Conservation (phyloP, 53 echinoderm and acorn worm genomes). For the Hippasteria phrygiana region DNA sequence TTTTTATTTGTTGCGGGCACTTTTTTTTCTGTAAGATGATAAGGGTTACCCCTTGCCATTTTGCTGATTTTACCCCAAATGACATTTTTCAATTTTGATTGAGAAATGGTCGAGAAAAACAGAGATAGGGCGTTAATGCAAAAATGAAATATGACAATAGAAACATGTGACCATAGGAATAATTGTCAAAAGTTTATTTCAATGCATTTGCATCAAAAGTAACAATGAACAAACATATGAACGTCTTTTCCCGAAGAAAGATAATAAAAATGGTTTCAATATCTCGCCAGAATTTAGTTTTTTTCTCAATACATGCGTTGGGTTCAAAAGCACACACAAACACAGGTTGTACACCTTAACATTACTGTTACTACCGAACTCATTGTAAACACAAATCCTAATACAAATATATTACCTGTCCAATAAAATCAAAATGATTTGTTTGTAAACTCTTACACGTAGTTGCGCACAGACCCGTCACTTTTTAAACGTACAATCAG, state of each 20-base stretch:
- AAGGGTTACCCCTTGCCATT: too few species aligned
- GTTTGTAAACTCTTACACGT: neutral
- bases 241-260: neutral
- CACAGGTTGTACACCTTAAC: neutral
- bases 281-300: conserved; percentile 5
- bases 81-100: too few species aligned
- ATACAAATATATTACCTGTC: neutral
- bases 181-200: conserved; percentile 56
- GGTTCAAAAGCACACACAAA: conserved; percentile 20
- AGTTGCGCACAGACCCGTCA: neutral
- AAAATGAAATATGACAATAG: too few species aligned
- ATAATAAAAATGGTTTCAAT: conserved; percentile 3
- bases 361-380: conserved; percentile 4
- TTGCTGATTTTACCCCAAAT: too few species aligned
- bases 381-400: neutral
- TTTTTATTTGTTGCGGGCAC: too few species aligned
- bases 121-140: too few species aligned
- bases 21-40: too few species aligned
- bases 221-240: conserved; percentile 30
- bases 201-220: conserved; percentile 46
- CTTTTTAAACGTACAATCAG: neutral
- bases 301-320: conserved; percentile 21
- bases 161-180: conserved; percentile 26
- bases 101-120: too few species aligned
- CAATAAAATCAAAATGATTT: neutral